phyloP scores from a whole-genome alignment of 2,113 vertebrate genomes.

The Centropristis striata region DNA sequence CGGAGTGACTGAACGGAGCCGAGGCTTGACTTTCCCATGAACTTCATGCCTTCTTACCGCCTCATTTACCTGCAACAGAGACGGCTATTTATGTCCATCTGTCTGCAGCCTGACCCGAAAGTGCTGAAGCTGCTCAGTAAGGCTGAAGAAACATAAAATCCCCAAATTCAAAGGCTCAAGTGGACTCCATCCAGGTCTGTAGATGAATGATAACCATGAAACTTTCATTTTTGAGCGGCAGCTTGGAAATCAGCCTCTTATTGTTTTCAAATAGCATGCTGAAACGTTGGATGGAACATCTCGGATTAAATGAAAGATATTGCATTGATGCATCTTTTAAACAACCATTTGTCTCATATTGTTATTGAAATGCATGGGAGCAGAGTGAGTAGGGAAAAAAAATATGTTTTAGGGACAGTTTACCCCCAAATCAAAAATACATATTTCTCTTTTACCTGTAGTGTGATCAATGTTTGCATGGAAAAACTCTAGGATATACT shows the following conservation, averaged over 20 bases:
- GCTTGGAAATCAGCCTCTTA: constrained; percentile 20
- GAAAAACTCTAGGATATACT: too few relatives aligned
- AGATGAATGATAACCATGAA: constrained; percentile 31
- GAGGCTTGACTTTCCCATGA: constrained; percentile 73
- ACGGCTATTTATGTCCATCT: constrained; percentile 64
- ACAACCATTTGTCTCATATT: background rate
- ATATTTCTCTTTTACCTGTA: too few relatives aligned
- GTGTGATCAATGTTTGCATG: too few relatives aligned
- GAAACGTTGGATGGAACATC: background rate
- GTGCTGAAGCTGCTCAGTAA: constrained; percentile 2
- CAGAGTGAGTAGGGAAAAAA: too few relatives aligned
- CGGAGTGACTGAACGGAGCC: constrained; percentile 29
- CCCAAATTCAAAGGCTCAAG: constrained; percentile 13
- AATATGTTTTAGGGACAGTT: too few relatives aligned
- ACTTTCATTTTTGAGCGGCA: background rate
- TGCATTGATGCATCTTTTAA: background rate
- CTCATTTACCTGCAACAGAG: constrained; percentile 82
- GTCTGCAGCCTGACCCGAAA: constrained; percentile 38
- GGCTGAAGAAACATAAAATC: constrained; percentile 41
- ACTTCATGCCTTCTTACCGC: constrained; percentile 57
- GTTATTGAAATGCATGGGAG: too few relatives aligned
- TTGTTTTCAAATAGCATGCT: background rate
- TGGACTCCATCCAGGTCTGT: constrained; percentile 32
- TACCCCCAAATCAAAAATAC: too few relatives aligned
- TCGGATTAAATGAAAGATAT: background rate